Evolutionary conservation across 1,140 invertebrate genomes (phyloP).

Genomic region (Pemphigus obesinymphae): DNA sequence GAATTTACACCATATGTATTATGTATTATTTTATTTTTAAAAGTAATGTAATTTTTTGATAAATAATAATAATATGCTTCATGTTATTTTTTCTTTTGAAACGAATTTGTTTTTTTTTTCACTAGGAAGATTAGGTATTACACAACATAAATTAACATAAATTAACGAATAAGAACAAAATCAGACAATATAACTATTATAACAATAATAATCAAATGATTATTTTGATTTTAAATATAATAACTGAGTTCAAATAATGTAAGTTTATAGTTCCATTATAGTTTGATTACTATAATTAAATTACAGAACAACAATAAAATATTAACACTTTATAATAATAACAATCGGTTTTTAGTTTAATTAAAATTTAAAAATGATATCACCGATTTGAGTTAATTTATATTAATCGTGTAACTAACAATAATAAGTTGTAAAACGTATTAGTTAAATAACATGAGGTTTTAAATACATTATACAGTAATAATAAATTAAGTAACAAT

Average conservation of each 20-base stretch:
- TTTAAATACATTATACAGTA: neutral
- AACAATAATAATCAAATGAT: neutral
- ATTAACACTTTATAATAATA: neutral
- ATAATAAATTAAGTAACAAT: slow-evolving; percentile 13
- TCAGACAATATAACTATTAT: neutral
- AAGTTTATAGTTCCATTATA: neutral
- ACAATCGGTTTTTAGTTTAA: neutral
- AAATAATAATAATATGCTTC: no score
- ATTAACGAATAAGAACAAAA: neutral
- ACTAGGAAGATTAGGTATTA: no score
- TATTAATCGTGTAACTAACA: neutral
- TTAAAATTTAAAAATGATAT: neutral
- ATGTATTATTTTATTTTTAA: neutral
- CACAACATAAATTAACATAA: neutral
- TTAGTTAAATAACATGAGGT: neutral
- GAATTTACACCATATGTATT: no score
- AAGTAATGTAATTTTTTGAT: no score
- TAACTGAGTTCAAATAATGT: neutral
- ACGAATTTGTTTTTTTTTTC: no score
- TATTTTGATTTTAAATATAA: neutral
- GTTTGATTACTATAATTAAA: no score
- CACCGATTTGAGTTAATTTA: neutral
- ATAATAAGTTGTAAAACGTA: neutral
- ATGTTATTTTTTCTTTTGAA: no score
- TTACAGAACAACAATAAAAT: neutral